A percentile compares a stretch with the other conserved stretches of the same genome.
phyloP scores from a whole-genome alignment of 2,888 invertebrate species.

The Cerceris ruficornis region DNA sequence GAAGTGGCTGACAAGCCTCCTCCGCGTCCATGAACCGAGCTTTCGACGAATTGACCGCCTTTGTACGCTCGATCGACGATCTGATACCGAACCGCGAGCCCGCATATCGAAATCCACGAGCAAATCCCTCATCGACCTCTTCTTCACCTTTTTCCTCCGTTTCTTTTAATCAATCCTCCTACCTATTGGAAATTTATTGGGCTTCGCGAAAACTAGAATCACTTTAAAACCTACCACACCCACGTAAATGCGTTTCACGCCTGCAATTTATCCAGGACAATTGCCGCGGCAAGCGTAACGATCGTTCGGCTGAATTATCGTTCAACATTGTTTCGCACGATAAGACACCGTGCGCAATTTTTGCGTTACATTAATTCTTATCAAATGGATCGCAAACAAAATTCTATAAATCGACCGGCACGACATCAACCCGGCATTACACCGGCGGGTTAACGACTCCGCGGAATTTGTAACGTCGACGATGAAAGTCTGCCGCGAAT shows the following conservation, averaged over 20 bases:
- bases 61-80: slow-evolving; percentile 54
- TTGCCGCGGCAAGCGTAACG: slow-evolving; percentile 2
- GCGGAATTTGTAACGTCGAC: slow-evolving; percentile 30
- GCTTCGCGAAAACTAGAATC: not conserved
- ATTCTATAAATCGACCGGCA: slow-evolving; percentile 38
- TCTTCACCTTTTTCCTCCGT: not conserved
- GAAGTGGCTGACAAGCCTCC: slow-evolving; percentile 74
- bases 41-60: slow-evolving; percentile 63
- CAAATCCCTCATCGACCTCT: not conserved
- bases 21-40: slow-evolving; percentile 59
- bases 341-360: slow-evolving; percentile 50
- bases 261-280: not conserved
- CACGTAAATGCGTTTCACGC: not conserved
- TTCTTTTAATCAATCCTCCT: slow-evolving; percentile 2
- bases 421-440: slow-evolving; percentile 14
- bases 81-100: slow-evolving; percentile 45
- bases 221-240: not conserved
- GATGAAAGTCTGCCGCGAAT: slow-evolving; percentile 12
- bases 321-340: slow-evolving; percentile 40
- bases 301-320: slow-evolving; percentile 33
- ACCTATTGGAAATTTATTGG: not conserved
- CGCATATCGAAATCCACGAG: slow-evolving; percentile 52
- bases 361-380: slow-evolving; percentile 48
- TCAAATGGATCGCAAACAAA: slow-evolving; percentile 53
- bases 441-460: not conserved